phyloP scores from a whole-genome alignment of 2,113 vertebrate genomes.

The Vombatus ursinus region DNA sequence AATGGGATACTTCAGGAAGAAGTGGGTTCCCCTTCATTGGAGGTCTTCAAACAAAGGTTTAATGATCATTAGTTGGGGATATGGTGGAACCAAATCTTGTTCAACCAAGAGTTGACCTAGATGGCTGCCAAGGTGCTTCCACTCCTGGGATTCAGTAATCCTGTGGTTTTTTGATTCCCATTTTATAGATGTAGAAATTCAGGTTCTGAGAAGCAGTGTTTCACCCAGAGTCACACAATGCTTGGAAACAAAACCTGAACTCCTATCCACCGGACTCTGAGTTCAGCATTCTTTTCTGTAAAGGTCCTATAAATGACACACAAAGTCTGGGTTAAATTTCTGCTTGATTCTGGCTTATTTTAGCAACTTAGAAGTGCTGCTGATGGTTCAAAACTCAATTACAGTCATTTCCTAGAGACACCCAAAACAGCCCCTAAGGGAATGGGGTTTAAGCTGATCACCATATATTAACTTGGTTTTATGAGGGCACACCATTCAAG shows the following conservation, averaged over 20 bases:
- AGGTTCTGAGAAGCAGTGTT: background rate
- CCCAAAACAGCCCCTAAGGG: constrained; percentile 46
- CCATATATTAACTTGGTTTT: constrained; percentile 68
- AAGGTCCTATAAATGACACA: constrained; percentile 33
- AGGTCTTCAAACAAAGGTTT: background rate
- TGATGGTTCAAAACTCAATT: constrained; percentile 67
- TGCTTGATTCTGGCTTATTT: constrained; percentile 65
- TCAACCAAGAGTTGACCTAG: background rate
- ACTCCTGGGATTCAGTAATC: background rate
- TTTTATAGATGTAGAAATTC: background rate
- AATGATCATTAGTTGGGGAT: background rate
- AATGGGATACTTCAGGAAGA: background rate
- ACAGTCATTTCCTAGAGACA: constrained; percentile 57
- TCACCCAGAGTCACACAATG: background rate
- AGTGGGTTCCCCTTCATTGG: background rate
- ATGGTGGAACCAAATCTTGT: background rate
- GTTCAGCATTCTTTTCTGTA: constrained; percentile 44
- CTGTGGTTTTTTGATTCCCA: background rate
- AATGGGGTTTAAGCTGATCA: constrained; percentile 53
- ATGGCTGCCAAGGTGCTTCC: background rate
- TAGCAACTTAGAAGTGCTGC: constrained; percentile 60
- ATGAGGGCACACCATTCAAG: constrained; percentile 52
- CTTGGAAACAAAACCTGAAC: background rate
- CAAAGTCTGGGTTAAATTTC: constrained; percentile 45
- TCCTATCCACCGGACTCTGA: background rate